phyloP scores from a whole-genome alignment of 1,140 invertebrate species.

The Bombus pascuorum region DNA sequence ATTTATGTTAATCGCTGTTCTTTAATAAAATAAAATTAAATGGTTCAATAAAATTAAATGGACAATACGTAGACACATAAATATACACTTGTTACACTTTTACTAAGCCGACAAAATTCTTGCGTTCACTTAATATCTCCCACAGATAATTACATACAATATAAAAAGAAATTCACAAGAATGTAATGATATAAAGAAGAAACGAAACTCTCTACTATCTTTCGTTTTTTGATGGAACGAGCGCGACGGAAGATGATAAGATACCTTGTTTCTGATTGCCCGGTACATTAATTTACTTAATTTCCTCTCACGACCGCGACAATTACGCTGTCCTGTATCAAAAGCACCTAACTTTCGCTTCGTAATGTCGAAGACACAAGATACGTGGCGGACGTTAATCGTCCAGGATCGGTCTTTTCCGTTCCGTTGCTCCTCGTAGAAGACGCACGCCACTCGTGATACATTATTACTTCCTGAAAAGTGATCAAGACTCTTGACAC shows the following conservation, averaged over 20 bases:
- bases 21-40: no score
- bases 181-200: background rate
- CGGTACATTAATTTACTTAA: background rate
- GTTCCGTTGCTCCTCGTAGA: background rate
- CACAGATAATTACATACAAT: background rate
- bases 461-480: conserved; percentile 61
- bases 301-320: background rate
- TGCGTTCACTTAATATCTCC: no score
- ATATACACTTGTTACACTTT: no score
- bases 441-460: conserved; percentile 6
- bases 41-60: no score
- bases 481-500: conserved; percentile 48
- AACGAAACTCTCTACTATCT: background rate
- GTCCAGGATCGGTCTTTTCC: conserved; percentile 18
- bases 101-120: no score
- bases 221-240: background rate
- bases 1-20: no score
- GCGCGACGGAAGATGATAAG: background rate
- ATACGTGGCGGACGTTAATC: conserved; percentile 22
- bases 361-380: background rate
- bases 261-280: background rate
- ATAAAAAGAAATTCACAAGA: background rate
- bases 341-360: background rate
- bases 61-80: no score
- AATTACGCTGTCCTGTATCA: background rate